Evolutionary conservation across 2,113 vertebrate species (phyloP).

Genomic region (Erythrolamprus reginae): DNA sequence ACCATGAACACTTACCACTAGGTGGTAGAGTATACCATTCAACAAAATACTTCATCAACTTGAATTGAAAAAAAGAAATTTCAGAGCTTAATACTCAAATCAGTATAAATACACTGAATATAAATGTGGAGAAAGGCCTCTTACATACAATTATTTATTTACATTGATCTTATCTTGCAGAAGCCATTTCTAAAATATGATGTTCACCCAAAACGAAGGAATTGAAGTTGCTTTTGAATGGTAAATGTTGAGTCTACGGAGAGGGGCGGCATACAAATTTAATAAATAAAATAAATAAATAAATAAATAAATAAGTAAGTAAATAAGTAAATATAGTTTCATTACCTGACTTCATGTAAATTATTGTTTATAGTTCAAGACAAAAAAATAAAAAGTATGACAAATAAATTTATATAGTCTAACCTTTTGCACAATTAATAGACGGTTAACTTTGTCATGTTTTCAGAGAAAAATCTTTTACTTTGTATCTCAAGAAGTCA

Average conservation of each 20-base stretch:
- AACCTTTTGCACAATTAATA: background rate
- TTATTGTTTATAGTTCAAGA: background rate
- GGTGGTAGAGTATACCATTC: conserved; percentile 32
- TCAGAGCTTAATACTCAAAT: background rate
- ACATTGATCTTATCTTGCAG: background rate
- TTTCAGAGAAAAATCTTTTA: background rate
- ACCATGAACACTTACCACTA: conserved; percentile 15
- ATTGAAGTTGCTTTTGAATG: background rate
- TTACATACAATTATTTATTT: background rate
- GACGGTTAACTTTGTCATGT: conserved; percentile 9
- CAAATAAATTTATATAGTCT: conserved; percentile 14
- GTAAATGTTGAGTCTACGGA: too few species aligned
- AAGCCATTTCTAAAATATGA: background rate
- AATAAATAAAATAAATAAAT: too few species aligned
- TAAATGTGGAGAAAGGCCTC: background rate
- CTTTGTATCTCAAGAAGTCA: background rate
- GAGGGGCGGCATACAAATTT: too few species aligned
- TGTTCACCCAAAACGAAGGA: background rate
- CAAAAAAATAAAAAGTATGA: conserved; percentile 15
- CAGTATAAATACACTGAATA: conserved; percentile 4
- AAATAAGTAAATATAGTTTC: background rate
- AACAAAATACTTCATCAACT: conserved; percentile 5
- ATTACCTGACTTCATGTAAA: background rate
- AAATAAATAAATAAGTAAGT: too few species aligned
- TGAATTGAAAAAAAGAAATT: background rate